phyloP scores from a whole-genome alignment of 1,140 invertebrate species.

The Drosophila tani region DNA sequence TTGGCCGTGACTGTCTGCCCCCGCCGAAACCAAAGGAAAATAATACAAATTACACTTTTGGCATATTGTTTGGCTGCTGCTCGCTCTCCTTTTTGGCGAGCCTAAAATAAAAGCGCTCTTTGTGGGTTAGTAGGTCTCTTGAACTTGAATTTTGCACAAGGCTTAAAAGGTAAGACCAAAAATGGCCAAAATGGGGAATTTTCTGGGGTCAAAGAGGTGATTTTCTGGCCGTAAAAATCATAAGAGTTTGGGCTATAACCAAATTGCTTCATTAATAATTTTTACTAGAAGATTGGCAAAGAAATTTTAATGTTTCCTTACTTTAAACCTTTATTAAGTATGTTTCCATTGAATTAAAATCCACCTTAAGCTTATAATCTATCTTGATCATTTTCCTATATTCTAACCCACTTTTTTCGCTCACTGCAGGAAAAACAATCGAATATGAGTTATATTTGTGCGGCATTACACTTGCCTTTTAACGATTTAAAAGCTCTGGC shows the following conservation, averaged over 20 bases:
- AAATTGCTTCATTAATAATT: neutral
- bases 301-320: neutral
- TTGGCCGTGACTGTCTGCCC: slow-evolving; percentile 47
- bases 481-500: slow-evolving; percentile 76
- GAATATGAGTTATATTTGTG: slow-evolving; percentile 29
- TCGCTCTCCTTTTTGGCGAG: slow-evolving; percentile 33
- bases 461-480: slow-evolving; percentile 51
- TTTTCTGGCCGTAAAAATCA: neutral
- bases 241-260: too few relatives aligned
- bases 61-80: slow-evolving; percentile 55
- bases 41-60: slow-evolving; percentile 82
- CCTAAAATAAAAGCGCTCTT: slow-evolving; percentile 39
- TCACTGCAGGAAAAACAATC: slow-evolving; percentile 34
- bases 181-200: neutral
- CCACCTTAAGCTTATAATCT: too few relatives aligned
- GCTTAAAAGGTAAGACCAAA: neutral
- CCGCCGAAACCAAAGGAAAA: slow-evolving; percentile 24
- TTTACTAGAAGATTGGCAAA: neutral
- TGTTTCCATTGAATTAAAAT: neutral
- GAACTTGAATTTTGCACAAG: slow-evolving; percentile 20
- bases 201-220: neutral
- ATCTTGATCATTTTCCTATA: neutral
- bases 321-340: neutral
- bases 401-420: neutral
- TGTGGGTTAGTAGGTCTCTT: slow-evolving; percentile 48